Conservation (phyloP, 2,797 vertebrate species). For the Paramormyrops hopkinsi region DNA sequence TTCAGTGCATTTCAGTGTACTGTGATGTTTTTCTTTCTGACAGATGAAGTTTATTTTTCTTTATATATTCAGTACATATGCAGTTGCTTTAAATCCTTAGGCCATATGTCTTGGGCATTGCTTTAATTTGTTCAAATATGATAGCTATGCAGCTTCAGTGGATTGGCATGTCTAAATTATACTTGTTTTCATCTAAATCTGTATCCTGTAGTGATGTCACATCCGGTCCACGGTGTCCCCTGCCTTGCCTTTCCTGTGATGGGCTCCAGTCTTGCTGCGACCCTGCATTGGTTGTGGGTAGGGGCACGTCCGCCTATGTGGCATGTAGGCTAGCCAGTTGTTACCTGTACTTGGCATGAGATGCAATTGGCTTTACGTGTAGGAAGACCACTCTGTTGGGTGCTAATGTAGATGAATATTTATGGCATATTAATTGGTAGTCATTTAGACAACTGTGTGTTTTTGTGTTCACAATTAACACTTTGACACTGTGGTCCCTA, state of each 20-base stretch:
- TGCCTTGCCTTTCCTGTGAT: background rate
- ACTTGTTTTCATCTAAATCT: background rate
- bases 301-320: background rate
- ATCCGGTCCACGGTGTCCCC: background rate
- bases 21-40: background rate
- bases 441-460: background rate
- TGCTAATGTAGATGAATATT: background rate
- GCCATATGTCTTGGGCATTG: background rate
- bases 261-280: background rate
- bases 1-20: background rate
- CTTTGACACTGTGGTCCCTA: background rate
- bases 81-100: background rate
- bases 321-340: background rate
- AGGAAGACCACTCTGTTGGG: background rate
- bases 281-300: background rate
- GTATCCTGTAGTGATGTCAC: background rate
- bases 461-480: background rate
- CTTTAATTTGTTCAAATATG: background rate
- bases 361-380: background rate
- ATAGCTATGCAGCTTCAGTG: constrained; percentile 2
- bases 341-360: background rate
- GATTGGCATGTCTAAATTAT: background rate
- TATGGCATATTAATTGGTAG: background rate
- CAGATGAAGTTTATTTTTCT: background rate
- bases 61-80: background rate